These are phyloP conservation scores for Zaprionus bogoriensis DNA, from an alignment of 2,888 invertebrate species.

Conservation along the genomic window DNA sequence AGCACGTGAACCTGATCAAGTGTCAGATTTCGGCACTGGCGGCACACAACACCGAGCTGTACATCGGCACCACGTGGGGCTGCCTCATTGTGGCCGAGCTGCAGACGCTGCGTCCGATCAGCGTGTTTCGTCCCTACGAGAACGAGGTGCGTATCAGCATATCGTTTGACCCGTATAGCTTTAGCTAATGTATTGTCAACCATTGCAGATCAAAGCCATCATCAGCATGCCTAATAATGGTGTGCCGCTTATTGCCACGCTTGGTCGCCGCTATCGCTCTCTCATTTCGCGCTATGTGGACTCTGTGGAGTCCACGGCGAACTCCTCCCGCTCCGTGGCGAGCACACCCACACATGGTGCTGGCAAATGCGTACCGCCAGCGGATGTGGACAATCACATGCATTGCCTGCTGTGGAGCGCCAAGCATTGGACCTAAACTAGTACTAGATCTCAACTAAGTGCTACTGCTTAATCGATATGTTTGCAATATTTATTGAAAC, in stretches of 20 bases:
- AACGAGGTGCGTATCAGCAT: constrained; percentile 86
- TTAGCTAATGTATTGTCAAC: too few relatives aligned
- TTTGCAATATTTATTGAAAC: constrained; percentile 45
- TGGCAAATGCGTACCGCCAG: constrained; percentile 61
- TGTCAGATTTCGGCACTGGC: constrained; percentile 87
- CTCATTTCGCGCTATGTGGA: constrained; percentile 87
- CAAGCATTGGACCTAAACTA: constrained; percentile 80
- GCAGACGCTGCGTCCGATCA: constrained; percentile 90
- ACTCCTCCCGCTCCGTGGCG: constrained; percentile 34
- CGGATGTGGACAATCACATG: constrained; percentile 81
- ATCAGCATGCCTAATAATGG: constrained; percentile 84
- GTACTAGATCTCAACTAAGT: constrained; percentile 55
- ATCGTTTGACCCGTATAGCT: neutral
- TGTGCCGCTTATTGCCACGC: constrained; percentile 87
- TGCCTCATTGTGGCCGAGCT: constrained; percentile 95
- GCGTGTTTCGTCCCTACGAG: constrained; percentile 95
- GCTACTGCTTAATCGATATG: constrained; percentile 15
- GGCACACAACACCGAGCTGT: constrained; percentile 88
- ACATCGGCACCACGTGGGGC: constrained; percentile 97
- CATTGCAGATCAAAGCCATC: constrained; percentile 85
- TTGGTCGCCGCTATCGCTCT: constrained; percentile 93
- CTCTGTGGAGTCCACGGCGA: constrained; percentile 69
- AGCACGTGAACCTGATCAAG: constrained; percentile 90
- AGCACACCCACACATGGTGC: constrained; percentile 69
- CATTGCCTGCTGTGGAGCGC: constrained; percentile 82